Conservation (phyloP, 2,797 vertebrate genomes). For the Picus viridis region DNA sequence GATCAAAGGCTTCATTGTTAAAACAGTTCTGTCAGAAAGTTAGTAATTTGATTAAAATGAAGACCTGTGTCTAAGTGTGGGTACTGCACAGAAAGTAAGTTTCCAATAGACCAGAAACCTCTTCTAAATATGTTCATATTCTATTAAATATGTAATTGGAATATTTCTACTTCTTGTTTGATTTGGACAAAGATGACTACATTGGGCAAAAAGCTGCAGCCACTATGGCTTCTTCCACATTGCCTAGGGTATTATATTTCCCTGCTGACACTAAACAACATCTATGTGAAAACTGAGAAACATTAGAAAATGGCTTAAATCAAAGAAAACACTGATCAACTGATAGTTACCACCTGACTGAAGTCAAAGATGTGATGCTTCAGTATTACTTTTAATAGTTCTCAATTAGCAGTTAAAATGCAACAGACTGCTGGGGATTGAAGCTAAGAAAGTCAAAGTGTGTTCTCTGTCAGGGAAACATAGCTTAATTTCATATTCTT, state of each 20-base stretch:
- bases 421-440: not conserved
- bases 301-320: not conserved
- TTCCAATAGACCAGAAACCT: not conserved
- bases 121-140: not conserved
- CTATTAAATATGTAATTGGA: not conserved
- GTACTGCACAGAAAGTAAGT: not conserved
- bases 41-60: not conserved
- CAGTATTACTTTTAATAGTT: not conserved
- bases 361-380: not conserved
- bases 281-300: not conserved
- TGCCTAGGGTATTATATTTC: not conserved
- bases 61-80: not conserved
- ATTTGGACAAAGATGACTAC: not conserved
- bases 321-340: not conserved
- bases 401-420: not conserved
- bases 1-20: not conserved
- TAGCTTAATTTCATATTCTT: not conserved
- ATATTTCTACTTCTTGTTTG: not conserved
- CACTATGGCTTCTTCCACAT: not conserved
- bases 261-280: not conserved
- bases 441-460: not conserved
- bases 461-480: not conserved
- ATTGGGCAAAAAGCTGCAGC: not conserved
- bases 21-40: not conserved
- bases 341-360: not conserved